Percentiles rank a stretch among this genome's conserved stretches.
phyloP scores from a whole-genome alignment of 2,113 vertebrate species.

The Thymallus thymallus region DNA sequence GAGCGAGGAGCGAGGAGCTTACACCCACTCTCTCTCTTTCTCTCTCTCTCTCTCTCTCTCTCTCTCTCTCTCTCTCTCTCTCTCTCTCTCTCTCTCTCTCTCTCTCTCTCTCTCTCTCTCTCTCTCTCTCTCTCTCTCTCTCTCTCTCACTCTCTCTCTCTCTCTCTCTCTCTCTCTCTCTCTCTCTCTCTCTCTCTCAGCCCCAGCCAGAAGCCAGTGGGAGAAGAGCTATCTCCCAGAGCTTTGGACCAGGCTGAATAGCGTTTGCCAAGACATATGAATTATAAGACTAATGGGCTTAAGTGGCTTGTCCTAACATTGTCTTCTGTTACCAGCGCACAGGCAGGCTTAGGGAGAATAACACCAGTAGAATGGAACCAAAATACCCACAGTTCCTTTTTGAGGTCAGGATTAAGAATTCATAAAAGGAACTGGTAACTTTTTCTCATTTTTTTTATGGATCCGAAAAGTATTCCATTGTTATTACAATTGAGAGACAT shows the following conservation, averaged over 20 bases:
- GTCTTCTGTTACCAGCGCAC: slow-evolving; percentile 52
- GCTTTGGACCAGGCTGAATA: slow-evolving; percentile 52
- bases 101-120: slow-evolving; percentile 6
- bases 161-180: not conserved
- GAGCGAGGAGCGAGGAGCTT: no score
- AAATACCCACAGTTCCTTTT: slow-evolving; percentile 39
- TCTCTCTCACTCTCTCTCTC: slow-evolving; percentile 4
- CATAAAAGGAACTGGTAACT: slow-evolving; percentile 44
- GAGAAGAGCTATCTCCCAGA: slow-evolving; percentile 12
- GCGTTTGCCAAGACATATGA: slow-evolving; percentile 64
- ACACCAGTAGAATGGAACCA: slow-evolving; percentile 47
- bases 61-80: slow-evolving; percentile 7
- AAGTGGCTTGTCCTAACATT: slow-evolving; percentile 72
- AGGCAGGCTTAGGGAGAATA: slow-evolving; percentile 51
- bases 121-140: slow-evolving; percentile 1
- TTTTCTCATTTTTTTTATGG: slow-evolving; percentile 27
- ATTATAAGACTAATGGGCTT: slow-evolving; percentile 73
- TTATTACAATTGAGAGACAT: slow-evolving; percentile 58
- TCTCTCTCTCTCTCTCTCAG: slow-evolving; percentile 5
- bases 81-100: not conserved
- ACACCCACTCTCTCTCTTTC: no score
- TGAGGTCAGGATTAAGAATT: slow-evolving; percentile 65
- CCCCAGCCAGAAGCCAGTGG: slow-evolving; percentile 24
- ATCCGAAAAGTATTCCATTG: slow-evolving; percentile 59
- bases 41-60: not conserved